A percentile compares a stretch with the other conserved stretches of the same genome.
Evolutionary conservation across 2,113 vertebrate species (phyloP).

Genomic region (Sclerurus mexicanus): DNA sequence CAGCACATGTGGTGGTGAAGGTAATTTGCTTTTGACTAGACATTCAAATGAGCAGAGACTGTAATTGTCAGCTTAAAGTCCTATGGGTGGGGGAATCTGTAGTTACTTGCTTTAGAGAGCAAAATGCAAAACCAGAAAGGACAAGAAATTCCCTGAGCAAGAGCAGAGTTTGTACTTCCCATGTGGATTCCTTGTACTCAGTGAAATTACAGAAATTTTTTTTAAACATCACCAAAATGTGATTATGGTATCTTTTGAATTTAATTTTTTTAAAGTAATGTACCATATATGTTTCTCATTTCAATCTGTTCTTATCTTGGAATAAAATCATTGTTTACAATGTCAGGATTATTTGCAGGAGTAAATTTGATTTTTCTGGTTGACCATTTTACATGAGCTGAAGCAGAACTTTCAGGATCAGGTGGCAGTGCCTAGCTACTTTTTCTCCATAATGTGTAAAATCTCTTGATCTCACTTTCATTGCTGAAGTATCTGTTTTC

Average conservation of each 20-base stretch:
- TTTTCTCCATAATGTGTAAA: neutral
- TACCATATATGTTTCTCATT: neutral
- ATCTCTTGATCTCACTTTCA: neutral
- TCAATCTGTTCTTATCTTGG: neutral
- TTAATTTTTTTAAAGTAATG: neutral
- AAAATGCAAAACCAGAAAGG: neutral
- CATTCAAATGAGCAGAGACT: neutral
- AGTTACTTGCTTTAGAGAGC: neutral
- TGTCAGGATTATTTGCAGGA: neutral
- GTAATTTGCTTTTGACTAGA: neutral
- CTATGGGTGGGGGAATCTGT: neutral
- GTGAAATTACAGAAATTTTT: neutral
- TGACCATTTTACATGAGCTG: neutral
- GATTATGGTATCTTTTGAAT: neutral
- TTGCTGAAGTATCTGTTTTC: neutral
- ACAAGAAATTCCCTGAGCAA: neutral
- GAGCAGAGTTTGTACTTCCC: neutral
- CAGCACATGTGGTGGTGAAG: neutral
- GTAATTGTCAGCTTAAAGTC: neutral
- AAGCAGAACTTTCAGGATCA: neutral
- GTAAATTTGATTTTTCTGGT: neutral
- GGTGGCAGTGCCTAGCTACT: neutral
- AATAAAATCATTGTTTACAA: neutral
- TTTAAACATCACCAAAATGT: neutral
- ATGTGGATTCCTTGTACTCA: neutral